phyloP scores from a whole-genome alignment of 1,140 invertebrate genomes.

The Drosophila nasuta region DNA sequence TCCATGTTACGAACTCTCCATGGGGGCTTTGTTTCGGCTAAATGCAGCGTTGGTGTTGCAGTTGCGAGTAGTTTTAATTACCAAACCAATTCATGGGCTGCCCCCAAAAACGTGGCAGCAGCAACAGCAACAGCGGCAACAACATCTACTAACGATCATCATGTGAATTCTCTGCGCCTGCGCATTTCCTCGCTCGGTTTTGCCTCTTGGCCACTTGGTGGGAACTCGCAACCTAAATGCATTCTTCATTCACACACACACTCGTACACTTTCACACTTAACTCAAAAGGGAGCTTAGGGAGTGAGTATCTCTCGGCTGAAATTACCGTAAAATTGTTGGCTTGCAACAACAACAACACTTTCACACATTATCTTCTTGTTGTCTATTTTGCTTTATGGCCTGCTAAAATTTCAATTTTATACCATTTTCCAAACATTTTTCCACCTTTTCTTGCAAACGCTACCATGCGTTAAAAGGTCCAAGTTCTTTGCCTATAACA shows the following conservation, averaged over 20 bases:
- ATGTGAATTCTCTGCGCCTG: conserved; percentile 72
- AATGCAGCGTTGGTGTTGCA: conserved; percentile 36
- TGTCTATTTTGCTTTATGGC: conserved; percentile 48
- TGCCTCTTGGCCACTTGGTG: conserved; percentile 28
- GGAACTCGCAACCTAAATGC: conserved; percentile 45
- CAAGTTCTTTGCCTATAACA: conserved; percentile 4
- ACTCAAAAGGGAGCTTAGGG: conserved; percentile 18
- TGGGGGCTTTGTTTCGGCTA: conserved; percentile 39
- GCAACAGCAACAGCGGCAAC: conserved; percentile 29
- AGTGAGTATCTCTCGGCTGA: conserved; percentile 39
- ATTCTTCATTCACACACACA: conserved; percentile 36
- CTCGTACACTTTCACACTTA: conserved; percentile 1
- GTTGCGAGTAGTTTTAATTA: conserved; percentile 53
- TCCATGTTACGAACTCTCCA: conserved; percentile 48
- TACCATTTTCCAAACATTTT: conserved; percentile 16
- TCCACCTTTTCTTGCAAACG: conserved; percentile 20
- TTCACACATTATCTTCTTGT: conserved; percentile 52
- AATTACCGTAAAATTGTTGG: conserved; percentile 54
- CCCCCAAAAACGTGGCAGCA: conserved; percentile 30
- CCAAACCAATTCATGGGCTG: conserved; percentile 46
- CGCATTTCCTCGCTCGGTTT: conserved; percentile 36
- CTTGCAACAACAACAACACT: conserved; percentile 49
- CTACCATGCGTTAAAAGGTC: background rate
- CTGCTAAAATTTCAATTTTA: conserved; percentile 46
- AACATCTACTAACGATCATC: conserved; percentile 45